These are phyloP conservation scores for Lonchura striata DNA, from an alignment of 2,113 vertebrate genomes.

Conservation along the genomic window DNA sequence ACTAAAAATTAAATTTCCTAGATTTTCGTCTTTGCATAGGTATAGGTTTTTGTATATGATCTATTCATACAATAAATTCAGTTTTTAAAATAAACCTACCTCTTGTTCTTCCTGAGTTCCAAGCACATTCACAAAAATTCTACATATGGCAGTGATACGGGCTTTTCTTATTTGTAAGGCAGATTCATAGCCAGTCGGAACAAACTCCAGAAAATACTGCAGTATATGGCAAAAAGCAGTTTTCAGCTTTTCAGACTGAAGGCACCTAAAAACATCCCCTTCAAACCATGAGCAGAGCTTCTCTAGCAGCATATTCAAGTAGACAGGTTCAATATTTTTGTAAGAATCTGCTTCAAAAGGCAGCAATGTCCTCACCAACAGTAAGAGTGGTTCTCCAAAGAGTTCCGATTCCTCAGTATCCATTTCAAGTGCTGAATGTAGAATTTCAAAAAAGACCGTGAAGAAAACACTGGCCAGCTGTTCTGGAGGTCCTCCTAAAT, in stretches of 20 bases:
- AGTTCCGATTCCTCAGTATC: slow-evolving; percentile 61
- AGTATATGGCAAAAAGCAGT: slow-evolving; percentile 83
- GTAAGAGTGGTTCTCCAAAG: slow-evolving; percentile 80
- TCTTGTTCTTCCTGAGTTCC: slow-evolving; percentile 80
- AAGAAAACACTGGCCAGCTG: slow-evolving; percentile 83
- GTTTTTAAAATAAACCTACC: slow-evolving; percentile 70
- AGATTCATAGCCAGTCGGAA: slow-evolving; percentile 82
- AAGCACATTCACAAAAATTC: slow-evolving; percentile 75
- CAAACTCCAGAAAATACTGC: slow-evolving; percentile 82
- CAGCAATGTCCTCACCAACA: slow-evolving; percentile 80
- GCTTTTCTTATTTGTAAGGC: slow-evolving; percentile 76
- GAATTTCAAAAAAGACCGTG: slow-evolving; percentile 77
- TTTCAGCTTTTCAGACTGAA: slow-evolving; percentile 78
- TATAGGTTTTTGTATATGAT: neutral
- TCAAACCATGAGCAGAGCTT: slow-evolving; percentile 80
- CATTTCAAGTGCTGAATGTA: slow-evolving; percentile 72
- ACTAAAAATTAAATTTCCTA: neutral
- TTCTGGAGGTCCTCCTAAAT: slow-evolving; percentile 84
- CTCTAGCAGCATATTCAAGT: slow-evolving; percentile 86
- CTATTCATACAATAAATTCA: neutral
- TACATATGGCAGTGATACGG: slow-evolving; percentile 78
- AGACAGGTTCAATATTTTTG: slow-evolving; percentile 80
- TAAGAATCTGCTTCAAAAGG: slow-evolving; percentile 70
- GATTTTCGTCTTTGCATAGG: neutral
- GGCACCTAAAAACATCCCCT: slow-evolving; percentile 64